Percentiles rank a stretch among this genome's conserved stretches.
These are phyloP conservation scores for Nylanderia fulva DNA, from an alignment of 1,140 invertebrate genomes.

Conservation along the genomic window DNA sequence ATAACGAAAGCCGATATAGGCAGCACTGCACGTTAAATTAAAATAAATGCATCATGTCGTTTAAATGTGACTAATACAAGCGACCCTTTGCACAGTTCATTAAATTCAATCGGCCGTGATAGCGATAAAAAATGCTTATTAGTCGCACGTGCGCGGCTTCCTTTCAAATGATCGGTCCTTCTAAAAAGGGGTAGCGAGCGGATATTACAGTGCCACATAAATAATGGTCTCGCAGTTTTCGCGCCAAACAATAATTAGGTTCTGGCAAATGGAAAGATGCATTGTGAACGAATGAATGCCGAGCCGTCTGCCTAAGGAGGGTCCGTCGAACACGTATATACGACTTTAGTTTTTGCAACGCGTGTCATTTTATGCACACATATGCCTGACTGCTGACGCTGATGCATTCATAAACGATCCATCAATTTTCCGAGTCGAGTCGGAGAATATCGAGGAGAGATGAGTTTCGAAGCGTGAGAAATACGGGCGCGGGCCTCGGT, in stretches of 20 bases:
- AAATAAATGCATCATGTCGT: conserved; percentile 49
- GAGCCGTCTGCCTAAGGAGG: conserved; percentile 5
- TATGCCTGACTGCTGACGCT: not conserved
- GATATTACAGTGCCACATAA: conserved; percentile 66
- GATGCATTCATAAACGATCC: conserved; percentile 41
- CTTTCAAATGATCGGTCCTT: conserved; percentile 49
- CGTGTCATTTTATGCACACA: conserved; percentile 26
- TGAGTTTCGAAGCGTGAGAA: conserved; percentile 24
- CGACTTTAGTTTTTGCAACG: conserved; percentile 34
- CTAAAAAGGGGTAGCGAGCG: conserved; percentile 55
- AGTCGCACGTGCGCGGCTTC: conserved; percentile 68
- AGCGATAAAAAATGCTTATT: conserved; percentile 72
- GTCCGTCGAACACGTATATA: conserved; percentile 14
- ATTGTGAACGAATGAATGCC: not conserved
- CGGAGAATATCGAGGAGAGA: conserved; percentile 14
- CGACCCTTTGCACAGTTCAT: conserved; percentile 28
- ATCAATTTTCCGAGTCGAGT: conserved; percentile 56
- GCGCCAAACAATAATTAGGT: conserved; percentile 64
- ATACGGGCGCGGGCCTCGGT: not conserved
- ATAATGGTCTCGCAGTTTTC: conserved; percentile 61
- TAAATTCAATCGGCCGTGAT: conserved; percentile 63
- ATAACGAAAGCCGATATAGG: conserved; percentile 21
- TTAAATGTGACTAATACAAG: conserved; percentile 64
- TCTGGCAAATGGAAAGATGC: conserved; percentile 31
- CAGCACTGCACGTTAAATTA: conserved; percentile 33